Base-by-base conservation (phyloP, 1,140 invertebrate species). In the Telenomus remus region DNA sequence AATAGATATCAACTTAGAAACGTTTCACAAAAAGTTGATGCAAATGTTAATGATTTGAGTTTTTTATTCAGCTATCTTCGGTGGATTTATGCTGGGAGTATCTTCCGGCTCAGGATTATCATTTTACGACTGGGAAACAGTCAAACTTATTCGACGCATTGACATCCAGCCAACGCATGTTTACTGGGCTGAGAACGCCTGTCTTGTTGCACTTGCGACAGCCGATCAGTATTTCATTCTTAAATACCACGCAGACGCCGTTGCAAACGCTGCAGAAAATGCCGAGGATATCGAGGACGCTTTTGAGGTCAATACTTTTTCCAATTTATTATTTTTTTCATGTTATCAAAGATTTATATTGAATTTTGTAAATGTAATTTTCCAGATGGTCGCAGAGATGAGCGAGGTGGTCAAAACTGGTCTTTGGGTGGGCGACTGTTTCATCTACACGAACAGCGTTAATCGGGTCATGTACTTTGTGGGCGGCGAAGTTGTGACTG, bases 401-500 rank as follows among this genome's bases (percentile, higher is more conserved):
- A 94, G 93, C 69, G 98, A 99, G 88, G 90, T 91, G 9, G 97
- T 99, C 0, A 97, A 96, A 83, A 99, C 98, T 2, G 98, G 97
- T 9, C 85, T 98, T 9, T 99, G 98, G 98, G 95, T 99, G 37
- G 98, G 98, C 4, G 98, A 99, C 86, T 99, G 98, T 85, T 99
- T 99, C 85, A 99, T 99, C 68, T 99, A 99, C 88, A 99, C 98
- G 0, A 99, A 99, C 87, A 93, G 94, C 54, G 93, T 98, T 0
- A 99, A 99, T 88, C 91, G 98, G 57, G 93, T 99, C 11, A 99
- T 99, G 87, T 99, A 99, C 84, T 99, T 98, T 86, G 98, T 99
- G 14, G 98, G 98, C 16, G 98, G 98, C 16, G 98, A 99, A 89
- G 95, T 99, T 46, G 98, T 99, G 0, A 99, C 98, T 1, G 94